Evolutionary conservation across 1,140 invertebrate genomes (phyloP).

Genomic region (Dysdera silvatica): DNA sequence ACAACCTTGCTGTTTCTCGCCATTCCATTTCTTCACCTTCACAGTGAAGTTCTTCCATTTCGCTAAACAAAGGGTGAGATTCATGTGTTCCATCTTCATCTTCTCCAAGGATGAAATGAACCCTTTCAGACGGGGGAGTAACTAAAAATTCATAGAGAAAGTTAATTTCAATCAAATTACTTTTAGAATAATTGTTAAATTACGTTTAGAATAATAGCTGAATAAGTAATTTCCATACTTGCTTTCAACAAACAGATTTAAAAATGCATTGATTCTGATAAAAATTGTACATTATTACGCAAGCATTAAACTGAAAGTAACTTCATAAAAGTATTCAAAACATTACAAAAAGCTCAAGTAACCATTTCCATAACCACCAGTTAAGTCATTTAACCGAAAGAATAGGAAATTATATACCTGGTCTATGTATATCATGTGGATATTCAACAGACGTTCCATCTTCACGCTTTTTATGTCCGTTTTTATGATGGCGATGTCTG

Average conservation of each 20-base stretch:
- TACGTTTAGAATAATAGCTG: too few species aligned
- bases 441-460: conserved; percentile 29
- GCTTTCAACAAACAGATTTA: too few species aligned
- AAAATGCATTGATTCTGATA: too few species aligned
- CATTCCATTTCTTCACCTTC: conserved; percentile 80
- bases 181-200: conserved; percentile 24
- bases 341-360: too few species aligned
- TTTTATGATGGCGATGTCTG: conserved; percentile 66
- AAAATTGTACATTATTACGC: too few species aligned
- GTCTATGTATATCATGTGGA: conserved; percentile 32
- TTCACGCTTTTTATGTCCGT: conserved; percentile 54
- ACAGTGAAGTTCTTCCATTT: conserved; percentile 76
- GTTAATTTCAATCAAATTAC: neutral
- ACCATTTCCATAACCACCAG: too few species aligned
- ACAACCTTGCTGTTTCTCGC: conserved; percentile 88
- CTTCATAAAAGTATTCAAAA: too few species aligned
- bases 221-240: too few species aligned
- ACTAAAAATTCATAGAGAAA: conserved; percentile 14
- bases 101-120: conserved; percentile 93
- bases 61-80: conserved; percentile 65
- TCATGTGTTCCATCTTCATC: conserved; percentile 55
- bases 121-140: conserved; percentile 68
- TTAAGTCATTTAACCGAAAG: too few species aligned
- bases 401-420: conserved; percentile 34
- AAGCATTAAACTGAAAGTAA: too few species aligned